Conservation (phyloP, 2,888 invertebrate genomes). For the Oithona nana region DNA sequence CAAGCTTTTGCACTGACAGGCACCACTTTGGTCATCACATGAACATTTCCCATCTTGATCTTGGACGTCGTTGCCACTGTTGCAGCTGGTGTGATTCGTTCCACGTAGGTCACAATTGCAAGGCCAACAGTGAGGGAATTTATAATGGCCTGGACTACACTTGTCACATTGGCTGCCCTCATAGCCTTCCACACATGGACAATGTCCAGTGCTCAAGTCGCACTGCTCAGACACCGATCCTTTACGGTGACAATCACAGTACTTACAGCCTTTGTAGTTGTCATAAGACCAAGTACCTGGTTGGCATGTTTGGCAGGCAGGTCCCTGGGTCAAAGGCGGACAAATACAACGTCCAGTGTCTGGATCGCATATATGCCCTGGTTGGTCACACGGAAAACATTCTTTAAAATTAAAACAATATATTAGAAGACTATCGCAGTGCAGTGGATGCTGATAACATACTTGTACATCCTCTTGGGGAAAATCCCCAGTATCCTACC, state of each 20-base stretch:
- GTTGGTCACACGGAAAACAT: background rate
- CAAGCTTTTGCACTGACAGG: too few relatives aligned
- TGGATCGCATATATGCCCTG: background rate
- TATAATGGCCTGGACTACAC: conserved; percentile 70
- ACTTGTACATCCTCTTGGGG: background rate
- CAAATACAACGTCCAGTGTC: background rate
- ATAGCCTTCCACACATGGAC: conserved; percentile 32
- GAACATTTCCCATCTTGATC: conserved; percentile 50
- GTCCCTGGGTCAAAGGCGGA: background rate
- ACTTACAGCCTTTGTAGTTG: conserved; percentile 18
- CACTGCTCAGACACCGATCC: conserved; percentile 50
- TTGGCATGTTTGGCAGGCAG: background rate
- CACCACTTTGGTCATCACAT: too few relatives aligned
- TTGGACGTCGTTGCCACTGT: conserved; percentile 27
- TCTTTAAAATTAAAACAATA: too few relatives aligned
- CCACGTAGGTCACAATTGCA: conserved; percentile 66
- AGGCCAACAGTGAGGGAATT: conserved; percentile 63
- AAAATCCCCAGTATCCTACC: background rate
- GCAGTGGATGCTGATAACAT: background rate
- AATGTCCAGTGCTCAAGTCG: conserved; percentile 46
- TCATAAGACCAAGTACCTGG: background rate
- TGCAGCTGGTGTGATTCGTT: conserved; percentile 28
- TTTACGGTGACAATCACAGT: conserved; percentile 50
- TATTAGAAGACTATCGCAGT: background rate
- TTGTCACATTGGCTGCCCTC: conserved; percentile 48